Base-by-base conservation (phyloP, 53 echinoderm and acorn worm genomes). In the Apostichopus leukothele region DNA sequence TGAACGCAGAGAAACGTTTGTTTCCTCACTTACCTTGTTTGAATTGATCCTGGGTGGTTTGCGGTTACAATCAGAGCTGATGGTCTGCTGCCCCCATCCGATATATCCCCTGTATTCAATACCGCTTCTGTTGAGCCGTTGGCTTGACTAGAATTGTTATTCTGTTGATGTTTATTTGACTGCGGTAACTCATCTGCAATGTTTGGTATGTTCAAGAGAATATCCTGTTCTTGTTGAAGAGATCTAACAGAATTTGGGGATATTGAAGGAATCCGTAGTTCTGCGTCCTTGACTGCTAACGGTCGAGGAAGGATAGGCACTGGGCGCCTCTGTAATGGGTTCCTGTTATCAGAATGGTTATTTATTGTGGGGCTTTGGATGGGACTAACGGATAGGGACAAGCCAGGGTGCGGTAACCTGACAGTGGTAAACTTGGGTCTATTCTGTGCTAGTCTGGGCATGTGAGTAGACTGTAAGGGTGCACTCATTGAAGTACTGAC, bases 241-340 rank as follows among this genome's bases (percentile, higher is more conserved):
- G 88, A 87, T 19, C 88, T 52, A 11, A 87, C 88, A 21, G 88
- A 87, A 71, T 87, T 87, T n/a, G 88, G 88, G 19, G 88, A 51
- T n/a, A 87, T 87, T 4, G 88, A 87, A 3, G 88, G 88, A 11
- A 87, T 87, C 19, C 88, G 53, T 39, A 87, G 52, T 13, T 87
- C 88, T 22, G 88, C 50, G 1, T 75, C 74, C 26, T 87, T 87
- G 53, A 87, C 5, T 8, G 75, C 22, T 27, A 39, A 9, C 26
- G 75, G 74, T 19, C 60, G 53, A 51, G 88, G 88, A 12, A 74
- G 52, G 21, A 87, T 87, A 3, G 75, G 88, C 20, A 74, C 66
- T 3, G 66, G 85, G 9, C 68, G 66, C 66, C 85, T 60, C 18
- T 63, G 66, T 21, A 76, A 25, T 6, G 50, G 77, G 77, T 52